These are phyloP conservation scores for Python bivittatus DNA, from an alignment of 2,113 vertebrate species.

Conservation along the genomic window DNA sequence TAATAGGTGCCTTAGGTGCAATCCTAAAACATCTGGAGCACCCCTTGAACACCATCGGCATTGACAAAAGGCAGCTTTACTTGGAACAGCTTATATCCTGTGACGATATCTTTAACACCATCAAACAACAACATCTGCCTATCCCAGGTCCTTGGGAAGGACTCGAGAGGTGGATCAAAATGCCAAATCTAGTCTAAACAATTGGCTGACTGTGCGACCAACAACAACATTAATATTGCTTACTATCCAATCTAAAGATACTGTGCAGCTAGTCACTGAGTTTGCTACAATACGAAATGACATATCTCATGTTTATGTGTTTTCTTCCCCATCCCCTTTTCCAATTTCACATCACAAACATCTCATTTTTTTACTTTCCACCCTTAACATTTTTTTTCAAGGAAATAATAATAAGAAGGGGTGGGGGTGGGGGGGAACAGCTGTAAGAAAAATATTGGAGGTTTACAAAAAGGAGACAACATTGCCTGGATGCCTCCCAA, in stretches of 20 bases:
- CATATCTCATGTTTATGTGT: neutral
- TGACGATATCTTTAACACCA: too few species aligned
- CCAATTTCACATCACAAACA: neutral
- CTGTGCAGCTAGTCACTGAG: neutral
- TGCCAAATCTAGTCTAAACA: too few species aligned
- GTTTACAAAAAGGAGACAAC: neutral
- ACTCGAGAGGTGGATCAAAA: too few species aligned
- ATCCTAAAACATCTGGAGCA: too few species aligned
- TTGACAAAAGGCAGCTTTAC: neutral
- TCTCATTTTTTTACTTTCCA: neutral
- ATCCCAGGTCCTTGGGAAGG: too few species aligned
- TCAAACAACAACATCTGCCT: neutral
- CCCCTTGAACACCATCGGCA: neutral
- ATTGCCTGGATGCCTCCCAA: neutral
- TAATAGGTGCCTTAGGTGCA: too few species aligned
- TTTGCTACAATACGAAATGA: neutral
- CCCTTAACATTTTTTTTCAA: neutral
- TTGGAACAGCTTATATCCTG: neutral
- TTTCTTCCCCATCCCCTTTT: neutral
- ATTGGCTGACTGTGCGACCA: too few species aligned
- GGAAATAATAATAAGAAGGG: neutral
- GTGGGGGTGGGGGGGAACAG: too few species aligned
- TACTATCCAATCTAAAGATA: neutral
- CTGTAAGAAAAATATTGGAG: neutral
- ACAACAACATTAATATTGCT: too few species aligned